These are phyloP conservation scores for Anoplophora glabripennis DNA, from an alignment of 1,140 invertebrate genomes.

Conservation along the genomic window DNA sequence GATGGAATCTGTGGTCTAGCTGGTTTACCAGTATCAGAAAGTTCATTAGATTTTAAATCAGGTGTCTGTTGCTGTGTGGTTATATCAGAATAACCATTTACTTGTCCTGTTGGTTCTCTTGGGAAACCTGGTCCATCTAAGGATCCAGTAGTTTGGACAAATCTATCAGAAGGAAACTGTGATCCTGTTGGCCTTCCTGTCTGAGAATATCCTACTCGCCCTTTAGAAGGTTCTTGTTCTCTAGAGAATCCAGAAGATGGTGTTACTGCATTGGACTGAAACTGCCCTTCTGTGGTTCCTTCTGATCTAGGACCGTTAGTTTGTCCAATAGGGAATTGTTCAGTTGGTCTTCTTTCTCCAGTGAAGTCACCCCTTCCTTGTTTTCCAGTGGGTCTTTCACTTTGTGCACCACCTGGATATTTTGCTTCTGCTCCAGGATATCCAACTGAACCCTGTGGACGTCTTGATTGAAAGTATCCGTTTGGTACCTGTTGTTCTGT, in stretches of 20 bases:
- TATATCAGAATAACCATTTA: too few relatives aligned
- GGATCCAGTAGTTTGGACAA: too few relatives aligned
- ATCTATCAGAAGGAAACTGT: too few relatives aligned
- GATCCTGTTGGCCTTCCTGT: too few relatives aligned
- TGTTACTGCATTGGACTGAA: not conserved
- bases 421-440: constrained; percentile 10
- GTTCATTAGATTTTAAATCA: too few relatives aligned
- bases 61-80: too few relatives aligned
- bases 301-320: not conserved
- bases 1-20: too few relatives aligned
- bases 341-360: not conserved
- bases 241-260: constrained; percentile 32
- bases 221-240: not conserved
- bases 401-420: not conserved
- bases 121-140: too few relatives aligned
- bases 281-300: not conserved
- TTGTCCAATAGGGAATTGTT: not conserved
- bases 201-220: not conserved
- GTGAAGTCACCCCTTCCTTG: not conserved
- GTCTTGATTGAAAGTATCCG: not conserved
- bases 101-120: too few relatives aligned
- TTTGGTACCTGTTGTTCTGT: too few relatives aligned
- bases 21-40: too few relatives aligned
- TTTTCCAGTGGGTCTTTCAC: not conserved
- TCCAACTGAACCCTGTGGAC: constrained; percentile 3